Base-by-base conservation (phyloP, 2,888 invertebrate species). In the Ennomos fuscantarius region DNA sequence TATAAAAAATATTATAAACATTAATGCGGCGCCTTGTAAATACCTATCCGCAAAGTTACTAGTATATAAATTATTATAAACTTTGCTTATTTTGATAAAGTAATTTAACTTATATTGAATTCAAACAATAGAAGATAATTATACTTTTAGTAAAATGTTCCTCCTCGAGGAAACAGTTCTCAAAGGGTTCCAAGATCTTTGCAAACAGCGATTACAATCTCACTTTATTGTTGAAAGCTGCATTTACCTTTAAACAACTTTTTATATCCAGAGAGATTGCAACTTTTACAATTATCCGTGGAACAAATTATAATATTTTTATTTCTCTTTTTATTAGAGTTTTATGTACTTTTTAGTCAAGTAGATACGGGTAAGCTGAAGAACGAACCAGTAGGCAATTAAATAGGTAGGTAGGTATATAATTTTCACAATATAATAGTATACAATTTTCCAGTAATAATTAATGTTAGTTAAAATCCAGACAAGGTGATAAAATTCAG, bases 151-250 rank as follows among this genome's bases (percentile, higher is more conserved):
- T 12, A 37, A 41, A 40, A 35, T 40, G 50, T 50, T 40, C 36
- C 34, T 15, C 32, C 13, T 9, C 35, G 31, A 41, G 15, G 49
- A 31, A 58, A 57, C 13, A 9, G 41, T 37, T 11, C 58, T 40
- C 45, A 53, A 54, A 45, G 52, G 45, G 35, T 13, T 44, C 32
- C 10, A 44, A 44, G 36, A 36, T 49, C 53, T 45, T 32, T 32
- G 15, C 39, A 46, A 49, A 57, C 34, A 35, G 41, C 36, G 13
- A 15, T 53, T 41, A 53, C 31, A 41, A 59, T 49, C 24, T 45
- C 33, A 35, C n/a, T 56, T 51, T 49, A 53, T 59, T 49, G 49
- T 54, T 44, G 46, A 57, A 44, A 41, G 44, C 49, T 59, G 58
- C 53, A 57, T 52, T 52, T 51, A 36, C 55, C 13, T 48, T 57